Evolutionary conservation across 2,113 vertebrate genomes (phyloP), one percentile per base, ranked within the genome.

Genomic region (Mixornis gularis): DNA sequence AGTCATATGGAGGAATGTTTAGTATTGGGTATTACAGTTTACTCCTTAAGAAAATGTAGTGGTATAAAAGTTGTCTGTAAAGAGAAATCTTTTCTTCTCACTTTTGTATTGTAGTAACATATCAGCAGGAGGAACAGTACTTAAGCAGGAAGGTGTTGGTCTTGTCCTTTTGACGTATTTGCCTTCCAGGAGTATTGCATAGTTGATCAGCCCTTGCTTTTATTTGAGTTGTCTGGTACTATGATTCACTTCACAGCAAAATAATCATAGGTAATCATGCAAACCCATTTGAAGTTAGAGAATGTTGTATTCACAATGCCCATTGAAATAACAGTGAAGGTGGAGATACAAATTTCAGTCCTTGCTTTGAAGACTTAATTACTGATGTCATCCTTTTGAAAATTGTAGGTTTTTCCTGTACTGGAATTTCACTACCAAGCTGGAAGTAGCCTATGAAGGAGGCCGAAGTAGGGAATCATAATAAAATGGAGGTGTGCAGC

Each of bases 401-500:
- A 85, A 63, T 13, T 17, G 8, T 65, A 43, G 41, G 3, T 40
- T 89, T 92, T 82, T 87, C 32, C 32, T 89, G 7, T 65, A 40
- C 29, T 55, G 60, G 68, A 87, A 68, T 85, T 73, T 80, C 52
- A 40, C 63, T 89, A 8, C 44, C 24, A 56, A 41, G 13, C 20
- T 86, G 44, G 36, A 84, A 59, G n/a, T 80, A 92, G 49, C 27
- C 58, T 79, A 10, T 68, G 59, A 86, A 88, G 60, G 60, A 86
- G 52, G 34, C 44, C 80, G 36, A 90, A 93, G 29, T 41, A 78
- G 36, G n/a, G 43, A 80, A 34, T 34, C 34, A 68, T 86, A 60
- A 70, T 48, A 40, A 87, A 72, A 64, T 88, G 76, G 83, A 94
- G 88, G 72, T 95, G 60, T 90, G 40, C 48, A 44, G 56, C 90